Evolutionary conservation across 2,113 vertebrate genomes (phyloP).

Genomic region (Polypterus senegalus): DNA sequence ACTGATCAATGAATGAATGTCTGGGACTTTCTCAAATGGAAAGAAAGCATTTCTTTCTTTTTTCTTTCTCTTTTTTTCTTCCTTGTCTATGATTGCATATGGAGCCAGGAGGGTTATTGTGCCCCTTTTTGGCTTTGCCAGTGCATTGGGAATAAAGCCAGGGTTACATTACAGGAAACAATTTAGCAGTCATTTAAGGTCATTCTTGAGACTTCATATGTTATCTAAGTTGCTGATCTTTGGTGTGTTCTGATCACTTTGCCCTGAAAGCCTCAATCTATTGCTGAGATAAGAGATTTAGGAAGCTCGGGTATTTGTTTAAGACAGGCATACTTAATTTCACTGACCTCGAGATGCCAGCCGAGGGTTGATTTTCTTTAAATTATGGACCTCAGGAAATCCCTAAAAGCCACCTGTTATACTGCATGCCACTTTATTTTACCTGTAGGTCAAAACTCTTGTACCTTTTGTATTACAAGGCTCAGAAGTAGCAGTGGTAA

Average conservation of each 20-base stretch:
- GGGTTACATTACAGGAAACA: conserved; percentile 15
- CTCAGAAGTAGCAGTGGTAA: too few species aligned
- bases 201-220: conserved; percentile 1
- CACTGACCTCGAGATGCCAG: conserved; percentile 3
- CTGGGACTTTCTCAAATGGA: too few species aligned
- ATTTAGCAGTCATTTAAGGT: conserved; percentile 8
- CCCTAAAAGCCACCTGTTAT: too few species aligned
- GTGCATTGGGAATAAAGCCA: background rate
- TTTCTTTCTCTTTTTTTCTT: too few species aligned
- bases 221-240: conserved; percentile 1
- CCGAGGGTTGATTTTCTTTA: too few species aligned
- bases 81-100: too few species aligned
- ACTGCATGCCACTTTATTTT: too few species aligned
- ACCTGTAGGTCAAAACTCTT: too few species aligned
- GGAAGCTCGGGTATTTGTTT: background rate
- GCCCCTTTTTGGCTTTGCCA: conserved; percentile 9
- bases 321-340: background rate
- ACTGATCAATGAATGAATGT: too few species aligned
- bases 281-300: background rate
- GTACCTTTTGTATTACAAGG: too few species aligned
- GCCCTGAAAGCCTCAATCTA: background rate
- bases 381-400: too few species aligned
- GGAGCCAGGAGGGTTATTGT: conserved; percentile 4
- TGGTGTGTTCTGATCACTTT: background rate
- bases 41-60: too few species aligned